Conservation (phyloP, 2,113 vertebrate genomes). For the Fukomys damarensis region DNA sequence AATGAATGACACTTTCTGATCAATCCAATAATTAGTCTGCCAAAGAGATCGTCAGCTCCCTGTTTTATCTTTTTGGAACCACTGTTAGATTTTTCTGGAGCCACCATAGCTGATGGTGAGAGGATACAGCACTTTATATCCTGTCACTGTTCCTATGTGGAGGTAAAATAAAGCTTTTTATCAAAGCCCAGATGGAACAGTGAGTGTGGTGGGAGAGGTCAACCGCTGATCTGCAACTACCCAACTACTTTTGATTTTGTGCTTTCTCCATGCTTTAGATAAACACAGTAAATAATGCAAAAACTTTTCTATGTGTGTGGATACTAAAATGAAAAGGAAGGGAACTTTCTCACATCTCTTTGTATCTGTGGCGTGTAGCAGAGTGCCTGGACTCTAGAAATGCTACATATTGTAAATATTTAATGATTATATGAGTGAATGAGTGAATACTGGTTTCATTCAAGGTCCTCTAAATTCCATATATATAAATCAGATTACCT, state of each 20-base stretch:
- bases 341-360: not conserved
- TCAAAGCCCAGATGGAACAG: not conserved
- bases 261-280: constrained; percentile 48
- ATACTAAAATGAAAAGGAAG: constrained; percentile 19
- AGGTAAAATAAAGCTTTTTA: not conserved
- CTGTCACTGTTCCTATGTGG: not conserved
- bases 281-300: constrained; percentile 35
- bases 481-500: not conserved
- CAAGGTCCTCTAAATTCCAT: not conserved
- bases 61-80: not conserved
- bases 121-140: not conserved
- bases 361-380: not conserved
- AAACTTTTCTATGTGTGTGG: not conserved
- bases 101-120: not conserved
- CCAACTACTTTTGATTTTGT: constrained; percentile 26
- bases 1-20: not conserved
- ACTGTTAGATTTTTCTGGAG: not conserved
- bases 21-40: not conserved
- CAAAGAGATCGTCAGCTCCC: not conserved
- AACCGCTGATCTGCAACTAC: not conserved
- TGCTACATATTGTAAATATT: not conserved
- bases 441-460: not conserved
- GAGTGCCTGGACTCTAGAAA: not conserved
- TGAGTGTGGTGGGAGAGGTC: not conserved
- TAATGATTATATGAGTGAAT: not conserved